These are phyloP conservation scores for Chloropsis cyanopogon DNA, from an alignment of 2,113 vertebrate genomes.

Conservation along the genomic window DNA sequence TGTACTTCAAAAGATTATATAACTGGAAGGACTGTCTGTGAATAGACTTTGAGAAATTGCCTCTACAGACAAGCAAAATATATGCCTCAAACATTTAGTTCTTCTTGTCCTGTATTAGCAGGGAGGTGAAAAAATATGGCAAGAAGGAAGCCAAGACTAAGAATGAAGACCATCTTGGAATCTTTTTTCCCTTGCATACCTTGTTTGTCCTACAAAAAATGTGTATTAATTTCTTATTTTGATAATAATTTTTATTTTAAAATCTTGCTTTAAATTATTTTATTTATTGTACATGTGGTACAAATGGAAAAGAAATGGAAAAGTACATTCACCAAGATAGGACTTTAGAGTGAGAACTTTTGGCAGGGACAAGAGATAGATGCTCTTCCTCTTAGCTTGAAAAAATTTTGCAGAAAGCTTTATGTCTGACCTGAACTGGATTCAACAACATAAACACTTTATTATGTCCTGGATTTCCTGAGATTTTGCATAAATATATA, in stretches of 20 bases:
- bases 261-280: not conserved
- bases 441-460: not conserved
- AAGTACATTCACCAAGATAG: not conserved
- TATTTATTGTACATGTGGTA: not conserved
- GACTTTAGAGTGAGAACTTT: not conserved
- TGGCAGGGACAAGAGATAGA: not conserved
- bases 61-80: not conserved
- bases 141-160: not conserved
- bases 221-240: not conserved
- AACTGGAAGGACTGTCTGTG: not conserved
- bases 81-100: not conserved
- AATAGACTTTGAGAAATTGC: not conserved
- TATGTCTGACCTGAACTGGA: not conserved
- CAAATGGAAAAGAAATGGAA: not conserved
- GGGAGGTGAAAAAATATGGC: not conserved
- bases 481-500: not conserved
- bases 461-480: not conserved
- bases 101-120: not conserved
- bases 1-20: not conserved
- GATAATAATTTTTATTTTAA: not conserved
- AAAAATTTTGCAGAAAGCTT: not conserved
- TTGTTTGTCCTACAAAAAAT: not conserved
- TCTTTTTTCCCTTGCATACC: not conserved
- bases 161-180: not conserved
- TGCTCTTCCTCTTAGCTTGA: not conserved